Evolutionary conservation across 1,140 invertebrate genomes (phyloP).

Genomic region (Hormaphis cornu): DNA sequence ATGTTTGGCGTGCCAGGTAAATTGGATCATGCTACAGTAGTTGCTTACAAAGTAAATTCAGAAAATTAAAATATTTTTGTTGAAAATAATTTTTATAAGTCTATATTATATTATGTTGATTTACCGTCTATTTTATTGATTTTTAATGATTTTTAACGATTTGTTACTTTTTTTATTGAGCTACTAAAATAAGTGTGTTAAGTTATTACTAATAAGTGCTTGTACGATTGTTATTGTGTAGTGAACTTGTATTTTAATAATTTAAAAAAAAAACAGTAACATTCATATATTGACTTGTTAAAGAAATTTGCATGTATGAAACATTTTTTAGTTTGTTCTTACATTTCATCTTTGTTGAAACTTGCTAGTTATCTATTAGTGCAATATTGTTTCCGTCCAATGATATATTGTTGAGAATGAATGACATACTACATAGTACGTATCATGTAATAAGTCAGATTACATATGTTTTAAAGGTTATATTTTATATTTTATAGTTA

Average conservation of each 20-base stretch:
- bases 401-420: not conserved
- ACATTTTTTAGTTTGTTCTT: not conserved
- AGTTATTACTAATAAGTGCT: not conserved
- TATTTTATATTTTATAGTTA: not conserved
- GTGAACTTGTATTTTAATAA: not conserved
- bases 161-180: not conserved
- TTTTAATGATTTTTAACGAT: too few relatives aligned
- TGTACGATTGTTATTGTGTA: not conserved
- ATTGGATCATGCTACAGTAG: conserved; percentile 80
- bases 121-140: conserved; percentile 10
- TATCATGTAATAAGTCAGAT: not conserved
- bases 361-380: not conserved
- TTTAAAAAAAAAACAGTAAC: too few relatives aligned
- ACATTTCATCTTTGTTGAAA: not conserved
- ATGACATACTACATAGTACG: not conserved
- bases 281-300: not conserved
- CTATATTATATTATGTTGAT: not conserved
- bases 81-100: not conserved
- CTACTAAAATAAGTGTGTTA: not conserved
- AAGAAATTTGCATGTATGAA: not conserved
- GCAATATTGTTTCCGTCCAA: conserved; percentile 28
- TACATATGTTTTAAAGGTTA: not conserved
- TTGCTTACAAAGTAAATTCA: conserved; percentile 51
- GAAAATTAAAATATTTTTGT: not conserved
- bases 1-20: conserved; percentile 73